phyloP scores from a whole-genome alignment of 1,140 invertebrate genomes.

The Ceratosolen solmsi region DNA sequence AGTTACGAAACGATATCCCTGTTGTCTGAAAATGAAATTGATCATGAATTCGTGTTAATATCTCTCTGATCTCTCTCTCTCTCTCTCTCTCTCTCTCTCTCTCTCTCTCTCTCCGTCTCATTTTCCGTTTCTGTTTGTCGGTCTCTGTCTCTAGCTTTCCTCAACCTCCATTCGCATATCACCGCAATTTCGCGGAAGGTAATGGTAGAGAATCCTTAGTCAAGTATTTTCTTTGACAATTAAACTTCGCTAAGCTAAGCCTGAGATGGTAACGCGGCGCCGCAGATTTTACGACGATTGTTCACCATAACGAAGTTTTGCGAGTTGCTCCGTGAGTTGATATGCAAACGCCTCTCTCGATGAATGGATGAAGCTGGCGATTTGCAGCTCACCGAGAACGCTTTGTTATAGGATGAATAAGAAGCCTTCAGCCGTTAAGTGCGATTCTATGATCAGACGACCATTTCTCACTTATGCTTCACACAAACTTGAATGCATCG shows the following conservation, averaged over 20 bases:
- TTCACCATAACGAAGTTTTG: conserved; percentile 58
- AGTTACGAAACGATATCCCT: not conserved
- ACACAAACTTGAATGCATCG: not conserved
- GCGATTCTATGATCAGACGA: not conserved
- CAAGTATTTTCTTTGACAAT: conserved; percentile 31
- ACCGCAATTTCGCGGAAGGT: not conserved
- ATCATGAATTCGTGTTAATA: conserved; percentile 23
- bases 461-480: not conserved
- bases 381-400: not conserved
- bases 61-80: not conserved
- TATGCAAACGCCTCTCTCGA: conserved; percentile 14
- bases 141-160: not conserved
- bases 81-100: not conserved
- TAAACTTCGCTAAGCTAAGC: conserved; percentile 31
- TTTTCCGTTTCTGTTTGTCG: not conserved
- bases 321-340: not conserved
- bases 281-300: conserved; percentile 59
- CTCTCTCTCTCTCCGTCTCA: too few species aligned
- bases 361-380: conserved; percentile 43
- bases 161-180: not conserved
- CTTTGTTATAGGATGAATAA: conserved; percentile 58
- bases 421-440: conserved; percentile 51
- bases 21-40: conserved; percentile 26
- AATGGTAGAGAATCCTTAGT: not conserved
- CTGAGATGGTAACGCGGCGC: not conserved